Evolutionary conservation across 2,888 invertebrate genomes (phyloP).

Genomic region (Andrena chrysosceles): DNA sequence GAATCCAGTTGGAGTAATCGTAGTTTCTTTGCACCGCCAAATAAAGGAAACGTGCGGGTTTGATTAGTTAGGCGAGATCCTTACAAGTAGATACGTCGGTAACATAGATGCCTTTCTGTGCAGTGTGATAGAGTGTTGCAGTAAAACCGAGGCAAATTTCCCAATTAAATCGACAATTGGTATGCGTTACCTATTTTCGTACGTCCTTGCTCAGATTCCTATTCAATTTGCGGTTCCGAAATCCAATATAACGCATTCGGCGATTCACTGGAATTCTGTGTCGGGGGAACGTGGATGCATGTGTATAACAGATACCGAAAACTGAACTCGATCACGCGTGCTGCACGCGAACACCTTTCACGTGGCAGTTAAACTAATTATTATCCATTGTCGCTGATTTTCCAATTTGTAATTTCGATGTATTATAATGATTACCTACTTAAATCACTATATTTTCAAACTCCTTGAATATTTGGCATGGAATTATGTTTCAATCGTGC

Average conservation of each 20-base stretch:
- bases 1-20: background rate
- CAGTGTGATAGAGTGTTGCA: background rate
- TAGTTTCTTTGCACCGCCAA: background rate
- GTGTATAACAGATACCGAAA: background rate
- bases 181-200: background rate
- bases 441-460: too few relatives aligned
- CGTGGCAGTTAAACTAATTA: background rate
- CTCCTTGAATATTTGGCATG: too few relatives aligned
- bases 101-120: background rate
- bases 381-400: background rate
- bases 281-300: background rate
- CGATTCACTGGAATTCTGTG: background rate
- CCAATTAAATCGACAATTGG: background rate
- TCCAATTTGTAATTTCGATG: background rate
- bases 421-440: too few relatives aligned
- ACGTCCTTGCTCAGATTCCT: background rate
- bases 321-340: background rate
- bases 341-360: background rate
- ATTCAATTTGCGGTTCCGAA: background rate
- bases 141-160: background rate
- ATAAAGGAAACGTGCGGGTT: background rate
- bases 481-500: too few relatives aligned
- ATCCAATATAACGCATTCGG: background rate
- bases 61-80: background rate
- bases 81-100: conserved; percentile 6